Base-by-base conservation (phyloP, 2,797 vertebrate species). In the Rhinatrema bivittatum region DNA sequence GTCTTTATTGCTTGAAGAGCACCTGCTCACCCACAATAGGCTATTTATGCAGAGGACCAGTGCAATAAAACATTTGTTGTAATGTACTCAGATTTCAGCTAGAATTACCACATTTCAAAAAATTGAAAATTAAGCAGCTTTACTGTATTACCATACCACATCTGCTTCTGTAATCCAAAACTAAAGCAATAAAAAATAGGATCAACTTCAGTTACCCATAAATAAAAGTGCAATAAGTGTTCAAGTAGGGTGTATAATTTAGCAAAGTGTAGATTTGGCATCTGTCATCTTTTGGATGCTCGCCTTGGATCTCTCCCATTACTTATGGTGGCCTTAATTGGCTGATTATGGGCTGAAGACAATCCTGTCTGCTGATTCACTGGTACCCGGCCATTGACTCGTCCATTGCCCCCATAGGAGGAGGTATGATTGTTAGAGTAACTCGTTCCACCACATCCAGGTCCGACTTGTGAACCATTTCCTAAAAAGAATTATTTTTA, bases 231-330 rank as follows among this genome's bases (percentile, higher is more conserved):
- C 95, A 90, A 30, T 65, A 70, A 91, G 91, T 94, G 85, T 94
- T 97, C 93, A 97, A 94, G 93, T 96, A 88, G 77, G 83, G 72
- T 75, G 76, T 53, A 65, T 68, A 82, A 83, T 76, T 83, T 77
- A 74, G 72, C 59, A 63, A 73, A 64, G 61, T 46, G 61, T 58
- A 60, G 29, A 56, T 51, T 38, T 36, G 22, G 18, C 18, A 32
- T 39, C 45, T 75, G 78, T 99, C 85, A 99, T 98, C 96, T 98
- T 70, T 97, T 97, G 62, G 78, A 84, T 55, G 89, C 91, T 78
- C 91, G 91, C 50, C 95, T 86, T 39, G 95, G 95, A 57, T 99
- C 96, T 77, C 95, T 90, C 85, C 94, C 91, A 13, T 93, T 99
- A 78, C 87, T 95, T 66, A 96, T 86, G 24, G 70, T 48, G 65